Conservation (phyloP, 1,140 invertebrate species). For the Atopsyche davidsoni region DNA sequence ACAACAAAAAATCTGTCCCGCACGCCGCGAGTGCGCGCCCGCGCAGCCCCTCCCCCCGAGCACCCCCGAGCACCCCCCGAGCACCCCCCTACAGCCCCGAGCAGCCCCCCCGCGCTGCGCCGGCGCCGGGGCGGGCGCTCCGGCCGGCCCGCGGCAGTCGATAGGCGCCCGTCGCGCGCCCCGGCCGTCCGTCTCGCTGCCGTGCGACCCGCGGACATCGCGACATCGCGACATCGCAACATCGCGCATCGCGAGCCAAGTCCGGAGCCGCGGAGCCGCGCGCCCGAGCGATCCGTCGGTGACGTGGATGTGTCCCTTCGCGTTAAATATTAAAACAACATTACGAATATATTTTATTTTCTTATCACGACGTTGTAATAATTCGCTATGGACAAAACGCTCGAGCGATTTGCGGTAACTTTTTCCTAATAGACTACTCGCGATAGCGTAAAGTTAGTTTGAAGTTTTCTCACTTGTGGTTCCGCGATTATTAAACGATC, state of each 20-base stretch:
- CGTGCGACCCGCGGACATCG: background rate
- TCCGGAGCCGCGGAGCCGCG: background rate
- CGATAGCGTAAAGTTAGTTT: too few species aligned
- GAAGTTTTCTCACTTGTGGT: too few species aligned
- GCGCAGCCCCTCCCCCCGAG: background rate
- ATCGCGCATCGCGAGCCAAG: constrained; percentile 12
- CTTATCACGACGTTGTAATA: too few species aligned
- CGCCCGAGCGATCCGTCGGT: too few species aligned
- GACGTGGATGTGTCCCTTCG: too few species aligned
- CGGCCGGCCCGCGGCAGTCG: constrained; percentile 16
- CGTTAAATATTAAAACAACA: constrained; percentile 10
- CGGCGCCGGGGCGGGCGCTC: background rate
- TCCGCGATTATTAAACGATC: too few species aligned
- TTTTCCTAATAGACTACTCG: too few species aligned
- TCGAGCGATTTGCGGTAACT: too few species aligned
- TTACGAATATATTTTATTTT: too few species aligned
- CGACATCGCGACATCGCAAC: background rate
- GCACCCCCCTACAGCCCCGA: background rate
- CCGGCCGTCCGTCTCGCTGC: constrained; percentile 1
- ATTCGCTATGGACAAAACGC: too few species aligned
- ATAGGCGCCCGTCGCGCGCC: constrained; percentile 24
- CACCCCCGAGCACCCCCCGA: constrained; percentile 3
- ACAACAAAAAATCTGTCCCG: too few species aligned
- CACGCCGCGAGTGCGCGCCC: constrained; percentile 4
- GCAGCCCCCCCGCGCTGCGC: background rate